Conservation (phyloP, 2,113 vertebrate species). For the Romanogobio albipinnatus region DNA sequence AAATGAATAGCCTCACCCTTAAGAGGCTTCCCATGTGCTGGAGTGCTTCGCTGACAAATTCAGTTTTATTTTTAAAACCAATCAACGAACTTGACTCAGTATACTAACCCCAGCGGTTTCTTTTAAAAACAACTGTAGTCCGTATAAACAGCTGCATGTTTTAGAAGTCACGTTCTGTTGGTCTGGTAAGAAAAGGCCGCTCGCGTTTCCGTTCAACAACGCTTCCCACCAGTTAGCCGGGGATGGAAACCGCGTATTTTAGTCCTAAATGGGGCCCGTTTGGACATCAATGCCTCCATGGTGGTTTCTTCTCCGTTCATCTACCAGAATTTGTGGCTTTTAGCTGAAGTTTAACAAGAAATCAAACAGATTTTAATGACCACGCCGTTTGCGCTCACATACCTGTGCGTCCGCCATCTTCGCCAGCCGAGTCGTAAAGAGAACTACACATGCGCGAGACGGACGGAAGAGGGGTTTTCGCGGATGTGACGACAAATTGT, state of each 20-base stretch:
- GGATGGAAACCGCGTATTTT: neutral
- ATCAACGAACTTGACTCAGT: neutral
- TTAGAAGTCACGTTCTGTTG: neutral
- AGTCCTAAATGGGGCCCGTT: neutral
- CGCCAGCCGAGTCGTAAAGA: conserved; percentile 79
- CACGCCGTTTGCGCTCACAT: conserved; percentile 64
- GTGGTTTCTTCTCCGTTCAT: accelerated
- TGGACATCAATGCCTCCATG: neutral
- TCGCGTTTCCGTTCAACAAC: neutral
- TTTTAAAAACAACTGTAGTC: neutral
- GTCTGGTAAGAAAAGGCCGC: neutral
- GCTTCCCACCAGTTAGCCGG: neutral
- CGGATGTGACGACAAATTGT: conserved; percentile 70
- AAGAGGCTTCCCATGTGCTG: neutral
- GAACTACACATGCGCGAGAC: conserved; percentile 58
- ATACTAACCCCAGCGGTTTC: too few relatives aligned
- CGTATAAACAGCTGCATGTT: neutral
- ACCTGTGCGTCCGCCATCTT: conserved; percentile 91
- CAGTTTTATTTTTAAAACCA: too few relatives aligned
- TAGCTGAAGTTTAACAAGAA: neutral
- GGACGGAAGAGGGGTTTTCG: conserved; percentile 53
- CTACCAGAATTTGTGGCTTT: neutral
- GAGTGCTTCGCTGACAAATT: neutral
- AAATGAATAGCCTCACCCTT: too few relatives aligned
- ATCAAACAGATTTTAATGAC: conserved; percentile 27